These are phyloP conservation scores for Drosophila kanekoi DNA, from an alignment of 2,888 invertebrate species.

Conservation along the genomic window DNA sequence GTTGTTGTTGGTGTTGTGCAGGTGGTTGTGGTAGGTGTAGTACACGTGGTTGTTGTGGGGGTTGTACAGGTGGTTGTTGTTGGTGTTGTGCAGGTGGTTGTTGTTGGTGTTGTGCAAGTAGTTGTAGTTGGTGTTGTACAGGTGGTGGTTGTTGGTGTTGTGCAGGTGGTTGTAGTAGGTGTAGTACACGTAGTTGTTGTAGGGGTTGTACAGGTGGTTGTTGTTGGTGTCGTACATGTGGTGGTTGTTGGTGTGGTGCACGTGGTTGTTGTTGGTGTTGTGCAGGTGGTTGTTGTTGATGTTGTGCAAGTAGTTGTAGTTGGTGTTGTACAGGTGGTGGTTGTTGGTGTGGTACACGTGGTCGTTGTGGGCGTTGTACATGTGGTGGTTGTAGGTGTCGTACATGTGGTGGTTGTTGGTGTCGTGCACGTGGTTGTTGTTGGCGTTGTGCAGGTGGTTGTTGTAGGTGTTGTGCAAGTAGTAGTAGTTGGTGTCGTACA, in stretches of 20 bases:
- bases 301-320: constrained; percentile 26
- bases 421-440: constrained; percentile 14
- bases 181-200: constrained; percentile 27
- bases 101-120: constrained; percentile 16
- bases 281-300: constrained; percentile 22
- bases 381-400: constrained; percentile 21
- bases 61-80: neutral
- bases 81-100: neutral
- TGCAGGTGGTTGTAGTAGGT: neutral
- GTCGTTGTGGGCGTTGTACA: constrained; percentile 30
- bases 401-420: constrained; percentile 18
- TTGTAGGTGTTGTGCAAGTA: neutral
- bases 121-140: constrained; percentile 32
- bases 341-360: constrained; percentile 15
- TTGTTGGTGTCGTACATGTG: constrained; percentile 9
- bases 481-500: constrained; percentile 16
- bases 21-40: constrained; percentile 4
- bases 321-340: constrained; percentile 3
- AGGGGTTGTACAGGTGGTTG: constrained; percentile 24
- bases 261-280: constrained; percentile 23
- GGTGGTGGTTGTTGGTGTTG: neutral
- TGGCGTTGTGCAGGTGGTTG: constrained; percentile 3
- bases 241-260: constrained; percentile 13
- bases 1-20: constrained; percentile 15
- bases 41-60: constrained; percentile 12